Conservation (phyloP, 2,888 invertebrate genomes). For the Allacma fusca region DNA sequence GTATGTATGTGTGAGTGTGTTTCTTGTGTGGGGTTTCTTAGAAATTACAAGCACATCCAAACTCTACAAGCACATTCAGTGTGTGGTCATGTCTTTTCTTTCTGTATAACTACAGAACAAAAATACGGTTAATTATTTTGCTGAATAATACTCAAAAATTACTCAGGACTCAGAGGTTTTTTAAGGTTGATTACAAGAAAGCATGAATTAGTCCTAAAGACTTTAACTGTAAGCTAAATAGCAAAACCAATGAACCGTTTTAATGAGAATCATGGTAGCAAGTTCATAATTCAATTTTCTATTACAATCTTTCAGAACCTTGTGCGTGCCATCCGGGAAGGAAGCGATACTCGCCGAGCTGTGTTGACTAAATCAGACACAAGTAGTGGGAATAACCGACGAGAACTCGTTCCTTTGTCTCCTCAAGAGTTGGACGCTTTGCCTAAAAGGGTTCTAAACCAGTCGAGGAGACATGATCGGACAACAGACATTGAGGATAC, state of each 20-base stretch:
- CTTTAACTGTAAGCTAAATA: too few species aligned
- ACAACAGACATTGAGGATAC: constrained; percentile 87
- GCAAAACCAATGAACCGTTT: neutral
- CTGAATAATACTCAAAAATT: too few species aligned
- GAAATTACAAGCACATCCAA: too few species aligned
- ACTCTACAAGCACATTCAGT: too few species aligned
- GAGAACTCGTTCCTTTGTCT: constrained; percentile 55
- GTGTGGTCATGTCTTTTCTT: too few species aligned
- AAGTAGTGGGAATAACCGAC: constrained; percentile 42
- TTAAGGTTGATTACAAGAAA: too few species aligned
- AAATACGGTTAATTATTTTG: too few species aligned
- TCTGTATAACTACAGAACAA: too few species aligned
- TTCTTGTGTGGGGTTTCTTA: too few species aligned
- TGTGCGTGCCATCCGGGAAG: constrained; percentile 63
- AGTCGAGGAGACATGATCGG: constrained; percentile 76
- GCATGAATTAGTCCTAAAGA: too few species aligned
- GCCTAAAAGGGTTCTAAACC: constrained; percentile 70
- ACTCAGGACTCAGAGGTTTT: too few species aligned
- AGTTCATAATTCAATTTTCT: neutral
- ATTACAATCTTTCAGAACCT: constrained; percentile 50
- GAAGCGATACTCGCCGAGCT: constrained; percentile 74
- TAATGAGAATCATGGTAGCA: neutral
- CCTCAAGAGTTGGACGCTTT: constrained; percentile 48
- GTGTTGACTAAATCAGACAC: constrained; percentile 63
- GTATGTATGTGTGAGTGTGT: too few species aligned